Base-by-base conservation (phyloP, 2,888 invertebrate species). In the Sarcophaga rosellei region DNA sequence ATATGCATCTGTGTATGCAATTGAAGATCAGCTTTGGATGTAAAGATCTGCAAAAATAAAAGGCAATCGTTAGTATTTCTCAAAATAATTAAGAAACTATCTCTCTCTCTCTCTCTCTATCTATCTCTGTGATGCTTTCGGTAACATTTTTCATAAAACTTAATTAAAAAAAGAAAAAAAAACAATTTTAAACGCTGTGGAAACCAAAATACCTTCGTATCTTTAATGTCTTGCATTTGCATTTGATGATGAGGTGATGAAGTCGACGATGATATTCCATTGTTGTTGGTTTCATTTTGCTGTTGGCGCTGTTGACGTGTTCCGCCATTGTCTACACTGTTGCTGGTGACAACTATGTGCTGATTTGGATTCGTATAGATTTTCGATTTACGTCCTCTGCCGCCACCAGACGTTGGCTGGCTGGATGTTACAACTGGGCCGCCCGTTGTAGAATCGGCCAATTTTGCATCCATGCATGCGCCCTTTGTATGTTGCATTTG, bases 1-100 rank as follows among this genome's bases (percentile, higher is more conserved):
- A 99, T 98, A 94, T 99, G 99, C 92, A 98, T 97, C 94, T 99
- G 98, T 89, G 98, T 98, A 94, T 99, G 99, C 89, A 99, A 95
- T 94, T 99, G 98, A 91, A 99, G 96, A 94, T 99, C 99, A 88
- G 99, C 98, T 94, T 99, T 99, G 89, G 98, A 98, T 89, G 98
- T 98, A 94, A 99, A 99, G 93, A 99, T 97, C 99, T 99, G 96
- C 95, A 84, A 81, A 61, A 59, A 59, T 1, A 53, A 76, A 84
- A 47, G 11, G 20, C 12, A 66, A 44, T 17, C 35, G 35, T 35
- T 12, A 57, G 62, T 21, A 62, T 62, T 21, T 8, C 45, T 45
- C 4, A 65, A 59, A 82, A 25, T 3, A 44, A 6, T 59, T 11
- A 72, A 35, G 35, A 35, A 35, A 35, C 10, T 35, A 2, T 35